Conservation (phyloP, 2,797 vertebrate genomes). For the Silurus lanzhouensis region DNA sequence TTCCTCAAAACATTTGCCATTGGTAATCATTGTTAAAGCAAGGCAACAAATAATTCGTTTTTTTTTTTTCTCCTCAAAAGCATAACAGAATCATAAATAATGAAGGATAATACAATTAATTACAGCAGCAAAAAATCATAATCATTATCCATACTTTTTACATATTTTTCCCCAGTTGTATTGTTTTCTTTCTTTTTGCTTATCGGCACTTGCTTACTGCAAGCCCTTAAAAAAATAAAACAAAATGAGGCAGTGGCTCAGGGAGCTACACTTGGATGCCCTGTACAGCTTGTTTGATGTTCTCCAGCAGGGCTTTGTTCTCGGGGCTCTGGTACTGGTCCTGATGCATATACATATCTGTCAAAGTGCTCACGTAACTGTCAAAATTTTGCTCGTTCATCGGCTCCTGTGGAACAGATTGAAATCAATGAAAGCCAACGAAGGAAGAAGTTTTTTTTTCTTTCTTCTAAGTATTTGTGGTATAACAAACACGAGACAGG, state of each 20-base stretch:
- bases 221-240: constrained; percentile 63
- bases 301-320: constrained; percentile 99
- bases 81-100: constrained; percentile 68
- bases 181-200: constrained; percentile 61
- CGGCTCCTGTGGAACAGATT: constrained; percentile 86
- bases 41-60: constrained; percentile 79
- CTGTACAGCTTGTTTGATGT: constrained; percentile 99
- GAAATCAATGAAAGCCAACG: constrained; percentile 50
- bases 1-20: constrained; percentile 88
- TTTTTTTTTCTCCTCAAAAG: constrained; percentile 63
- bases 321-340: constrained; percentile 99
- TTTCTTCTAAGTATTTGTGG: neutral
- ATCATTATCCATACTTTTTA: constrained; percentile 80
- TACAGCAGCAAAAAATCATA: constrained; percentile 84
- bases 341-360: constrained; percentile 99
- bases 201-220: constrained; percentile 63
- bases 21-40: constrained; percentile 85
- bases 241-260: constrained; percentile 61
- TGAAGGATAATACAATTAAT: constrained; percentile 81
- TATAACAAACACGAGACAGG: constrained; percentile 44
- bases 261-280: constrained; percentile 94
- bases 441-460: constrained; percentile 26
- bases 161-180: constrained; percentile 52
- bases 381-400: constrained; percentile 99
- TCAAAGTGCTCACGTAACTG: constrained; percentile 98